These are phyloP conservation scores for Oophaga pumilio DNA, from an alignment of 2,113 vertebrate species.

Conservation along the genomic window DNA sequence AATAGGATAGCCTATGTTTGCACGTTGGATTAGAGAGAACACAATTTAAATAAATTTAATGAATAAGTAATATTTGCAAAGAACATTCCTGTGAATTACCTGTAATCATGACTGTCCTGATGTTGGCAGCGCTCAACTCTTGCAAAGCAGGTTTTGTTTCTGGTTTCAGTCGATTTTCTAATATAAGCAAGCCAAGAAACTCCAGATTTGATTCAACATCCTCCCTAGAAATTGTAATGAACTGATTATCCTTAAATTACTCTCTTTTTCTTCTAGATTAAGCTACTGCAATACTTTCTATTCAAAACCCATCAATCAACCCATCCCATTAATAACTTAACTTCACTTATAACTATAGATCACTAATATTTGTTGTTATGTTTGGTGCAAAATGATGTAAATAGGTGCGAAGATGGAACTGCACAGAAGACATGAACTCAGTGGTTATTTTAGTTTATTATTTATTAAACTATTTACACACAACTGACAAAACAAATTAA, in stretches of 20 bases:
- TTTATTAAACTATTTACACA: no score
- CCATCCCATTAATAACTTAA: no score
- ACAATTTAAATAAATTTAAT: background rate
- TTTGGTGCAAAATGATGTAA: no score
- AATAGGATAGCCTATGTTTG: background rate
- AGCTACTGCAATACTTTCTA: no score
- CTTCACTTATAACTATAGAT: no score
- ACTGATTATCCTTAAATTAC: background rate
- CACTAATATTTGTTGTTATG: no score
- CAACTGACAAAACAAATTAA: no score
- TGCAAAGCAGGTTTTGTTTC: conserved; percentile 73
- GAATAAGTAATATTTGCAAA: background rate
- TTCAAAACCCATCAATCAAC: no score
- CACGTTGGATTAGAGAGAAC: background rate
- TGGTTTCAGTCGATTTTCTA: conserved; percentile 76
- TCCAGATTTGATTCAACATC: conserved; percentile 71
- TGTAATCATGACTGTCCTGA: conserved; percentile 80
- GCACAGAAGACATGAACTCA: no score
- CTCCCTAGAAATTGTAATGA: conserved; percentile 64
- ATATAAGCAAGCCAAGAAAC: conserved; percentile 77
- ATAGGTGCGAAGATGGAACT: no score
- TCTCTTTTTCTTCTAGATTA: no score
- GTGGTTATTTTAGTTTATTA: no score
- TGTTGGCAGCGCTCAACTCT: conserved; percentile 72
- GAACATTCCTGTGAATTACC: conserved; percentile 63